Evolutionary conservation across 2,797 vertebrate genomes (phyloP), one percentile per base, ranked within the genome.

Genomic region (Nyctibius grandis): DNA sequence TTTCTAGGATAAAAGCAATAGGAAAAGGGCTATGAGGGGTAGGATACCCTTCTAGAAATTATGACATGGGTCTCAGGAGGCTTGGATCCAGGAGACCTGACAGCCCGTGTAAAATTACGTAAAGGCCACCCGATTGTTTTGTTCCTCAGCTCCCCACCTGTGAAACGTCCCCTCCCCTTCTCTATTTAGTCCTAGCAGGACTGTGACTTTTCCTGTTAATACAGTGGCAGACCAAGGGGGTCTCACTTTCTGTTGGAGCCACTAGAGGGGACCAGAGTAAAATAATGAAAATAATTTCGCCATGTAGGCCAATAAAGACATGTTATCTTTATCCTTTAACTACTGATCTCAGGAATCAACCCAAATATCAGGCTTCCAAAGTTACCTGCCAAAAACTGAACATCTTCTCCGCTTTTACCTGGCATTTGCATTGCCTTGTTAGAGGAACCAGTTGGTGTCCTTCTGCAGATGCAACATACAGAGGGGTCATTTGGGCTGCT

Each of bases 251-350:
- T 91, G 6, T 40, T 68, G 70, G 56, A 90, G 48, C 91, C 83
- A 68, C 88, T 85, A 91, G 70, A 70, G 77, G 89, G 84, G 80
- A 96, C 64, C 70, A 80, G 84, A 93, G 67, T 63, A 85, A 95
- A 94, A 87, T 75, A 88, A 60, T 44, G 51, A 94, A 88, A 78
- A 28, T 33, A 26, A 42, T 59, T 82, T 69, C 0, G 0, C 40
- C n/a, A 8, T 15, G 20, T 13, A 83, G 56, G 50, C 54, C 44
- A 76, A 56, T 74, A 79, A 95, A 94, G 88, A 79, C 19, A 33
- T 56, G 17, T 25, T 90, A 31, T 75, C 47, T 85, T 92, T 82
- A 48, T 61, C 65, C 57, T 85, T 93, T 82, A 93, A 84, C 60
- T 65, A 61, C 18, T 7, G 9, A 65, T 65, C 67, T 94, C 4